phyloP scores from a whole-genome alignment of 2,113 vertebrate genomes.

The Rhodinocichla rosea region DNA sequence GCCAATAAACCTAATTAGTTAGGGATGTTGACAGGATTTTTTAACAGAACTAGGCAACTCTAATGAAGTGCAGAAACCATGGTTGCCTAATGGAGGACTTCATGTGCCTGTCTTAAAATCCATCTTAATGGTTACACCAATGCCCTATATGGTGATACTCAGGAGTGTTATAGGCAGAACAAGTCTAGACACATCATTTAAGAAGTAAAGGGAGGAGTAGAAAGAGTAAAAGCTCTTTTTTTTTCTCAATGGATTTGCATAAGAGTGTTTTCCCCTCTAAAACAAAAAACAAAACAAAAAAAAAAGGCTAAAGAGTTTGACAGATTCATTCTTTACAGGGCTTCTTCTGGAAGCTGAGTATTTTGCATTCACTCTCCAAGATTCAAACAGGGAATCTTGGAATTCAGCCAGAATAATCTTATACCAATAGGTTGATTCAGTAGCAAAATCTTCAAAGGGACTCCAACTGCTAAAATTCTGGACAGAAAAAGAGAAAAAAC shows the following conservation, averaged over 20 bases:
- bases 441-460: conserved; percentile 33
- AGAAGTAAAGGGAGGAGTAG: background rate
- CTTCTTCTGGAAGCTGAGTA: background rate
- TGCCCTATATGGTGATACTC: background rate
- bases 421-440: conserved; percentile 5
- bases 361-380: conserved; percentile 14
- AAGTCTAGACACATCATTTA: background rate
- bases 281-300: background rate
- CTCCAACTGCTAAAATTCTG: conserved; percentile 9
- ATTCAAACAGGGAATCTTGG: background rate
- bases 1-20: background rate
- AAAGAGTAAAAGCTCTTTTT: background rate
- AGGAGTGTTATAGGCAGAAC: background rate
- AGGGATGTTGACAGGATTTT: background rate
- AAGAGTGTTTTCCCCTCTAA: background rate
- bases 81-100: background rate
- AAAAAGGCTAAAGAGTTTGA: background rate
- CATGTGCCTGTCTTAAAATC: background rate
- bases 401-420: conserved; percentile 3
- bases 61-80: background rate
- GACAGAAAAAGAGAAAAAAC: background rate
- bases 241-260: background rate
- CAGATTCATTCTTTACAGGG: background rate
- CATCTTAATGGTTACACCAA: background rate
- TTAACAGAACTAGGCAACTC: background rate